Percentiles rank a stretch among this genome's conserved stretches.
These are phyloP conservation scores for Brachionus plicatilis DNA, from an alignment of 1,140 invertebrate species.

Conservation along the genomic window DNA sequence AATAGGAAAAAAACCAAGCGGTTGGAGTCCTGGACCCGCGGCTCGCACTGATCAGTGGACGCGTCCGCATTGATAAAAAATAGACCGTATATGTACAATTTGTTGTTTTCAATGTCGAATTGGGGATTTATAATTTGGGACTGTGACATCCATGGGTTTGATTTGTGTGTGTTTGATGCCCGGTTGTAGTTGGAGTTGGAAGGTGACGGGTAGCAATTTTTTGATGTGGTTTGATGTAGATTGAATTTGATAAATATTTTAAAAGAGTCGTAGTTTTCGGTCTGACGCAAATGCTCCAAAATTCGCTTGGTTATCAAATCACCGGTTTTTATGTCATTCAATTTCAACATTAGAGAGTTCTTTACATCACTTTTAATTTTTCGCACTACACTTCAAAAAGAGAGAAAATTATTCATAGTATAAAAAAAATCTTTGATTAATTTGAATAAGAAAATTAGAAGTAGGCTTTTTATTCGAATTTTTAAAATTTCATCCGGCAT, in stretches of 20 bases:
- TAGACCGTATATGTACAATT: constrained; percentile 20
- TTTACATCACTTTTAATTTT: not conserved
- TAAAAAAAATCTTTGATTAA: not conserved
- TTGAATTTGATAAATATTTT: constrained; percentile 27
- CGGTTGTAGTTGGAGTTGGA: not conserved
- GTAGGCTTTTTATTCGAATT: too few relatives aligned
- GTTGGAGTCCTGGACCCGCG: not conserved
- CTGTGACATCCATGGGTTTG: not conserved
- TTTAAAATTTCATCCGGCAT: too few relatives aligned
- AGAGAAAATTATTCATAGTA: not conserved
- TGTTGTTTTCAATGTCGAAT: constrained; percentile 11
- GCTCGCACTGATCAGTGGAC: not conserved
- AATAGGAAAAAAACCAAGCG: constrained; percentile 7
- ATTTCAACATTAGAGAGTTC: not conserved
- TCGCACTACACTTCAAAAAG: not conserved
- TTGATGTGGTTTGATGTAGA: not conserved
- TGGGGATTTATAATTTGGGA: not conserved
- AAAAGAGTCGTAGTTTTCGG: not conserved
- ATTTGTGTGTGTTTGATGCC: not conserved
- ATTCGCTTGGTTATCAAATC: constrained; percentile 1
- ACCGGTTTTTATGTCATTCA: not conserved
- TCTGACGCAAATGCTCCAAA: not conserved
- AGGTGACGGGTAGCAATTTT: not conserved
- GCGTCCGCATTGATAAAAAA: not conserved
- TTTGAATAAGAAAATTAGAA: too few relatives aligned